Percentiles rank a stretch among this genome's conserved stretches.
These are phyloP conservation scores for Rhamphomyia laevipes DNA, from an alignment of 2,888 invertebrate genomes.

Conservation along the genomic window DNA sequence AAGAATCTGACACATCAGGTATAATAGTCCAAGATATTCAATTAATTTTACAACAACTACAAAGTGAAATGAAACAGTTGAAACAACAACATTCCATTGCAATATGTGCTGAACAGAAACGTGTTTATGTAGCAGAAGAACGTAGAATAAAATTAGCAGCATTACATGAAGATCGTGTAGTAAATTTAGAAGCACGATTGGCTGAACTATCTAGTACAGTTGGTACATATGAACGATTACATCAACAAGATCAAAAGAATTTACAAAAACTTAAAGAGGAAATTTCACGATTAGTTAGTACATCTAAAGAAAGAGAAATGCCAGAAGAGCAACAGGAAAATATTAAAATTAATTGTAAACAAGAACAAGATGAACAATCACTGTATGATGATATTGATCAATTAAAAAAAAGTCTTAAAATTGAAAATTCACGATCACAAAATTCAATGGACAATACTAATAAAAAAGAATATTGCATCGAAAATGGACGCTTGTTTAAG, in stretches of 20 bases:
- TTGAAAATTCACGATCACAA: conserved; percentile 47
- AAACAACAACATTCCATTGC: conserved; percentile 62
- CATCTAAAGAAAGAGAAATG: background rate
- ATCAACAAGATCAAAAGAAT: conserved; percentile 58
- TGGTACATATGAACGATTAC: conserved; percentile 60
- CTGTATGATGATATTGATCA: conserved; percentile 53
- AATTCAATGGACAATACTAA: conserved; percentile 54
- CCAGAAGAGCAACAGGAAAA: too few relatives aligned
- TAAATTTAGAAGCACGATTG: conserved; percentile 58
- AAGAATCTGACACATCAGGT: conserved; percentile 10
- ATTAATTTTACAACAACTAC: conserved; percentile 46
- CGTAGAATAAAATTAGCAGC: conserved; percentile 53
- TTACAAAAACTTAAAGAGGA: conserved; percentile 49
- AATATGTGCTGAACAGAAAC: conserved; percentile 60
- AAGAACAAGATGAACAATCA: conserved; percentile 41
- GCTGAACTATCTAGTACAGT: conserved; percentile 70
- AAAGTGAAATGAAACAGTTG: conserved; percentile 58
- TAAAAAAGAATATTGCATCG: too few relatives aligned
- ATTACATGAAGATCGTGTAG: conserved; percentile 65
- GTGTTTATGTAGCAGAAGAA: conserved; percentile 60
- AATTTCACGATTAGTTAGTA: conserved; percentile 24
- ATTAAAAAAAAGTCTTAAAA: conserved; percentile 47
- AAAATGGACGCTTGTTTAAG: too few relatives aligned
- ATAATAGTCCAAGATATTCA: conserved; percentile 39
- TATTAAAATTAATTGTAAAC: too few relatives aligned